Conservation (phyloP, 1,140 invertebrate species). For the Leptoteleia sp. region DNA sequence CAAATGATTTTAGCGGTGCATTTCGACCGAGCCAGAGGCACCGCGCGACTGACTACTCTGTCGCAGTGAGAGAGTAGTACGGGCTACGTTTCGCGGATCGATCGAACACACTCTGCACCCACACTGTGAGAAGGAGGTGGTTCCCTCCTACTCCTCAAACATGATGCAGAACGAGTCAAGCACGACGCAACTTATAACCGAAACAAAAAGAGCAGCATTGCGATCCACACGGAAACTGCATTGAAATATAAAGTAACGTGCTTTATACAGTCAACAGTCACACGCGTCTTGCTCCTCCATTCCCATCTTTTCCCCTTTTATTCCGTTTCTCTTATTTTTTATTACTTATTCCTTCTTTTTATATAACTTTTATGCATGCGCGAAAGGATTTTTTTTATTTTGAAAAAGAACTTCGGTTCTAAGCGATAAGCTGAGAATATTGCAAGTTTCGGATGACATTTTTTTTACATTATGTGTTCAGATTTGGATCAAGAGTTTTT, state of each 20-base stretch:
- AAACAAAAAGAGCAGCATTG: constrained; percentile 61
- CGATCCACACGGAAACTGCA: constrained; percentile 19
- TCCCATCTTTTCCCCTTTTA: too few relatives aligned
- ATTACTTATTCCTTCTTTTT: too few relatives aligned
- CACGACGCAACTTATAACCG: constrained; percentile 52
- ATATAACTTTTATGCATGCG: too few relatives aligned
- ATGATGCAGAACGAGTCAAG: constrained; percentile 58
- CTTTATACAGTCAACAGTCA: constrained; percentile 22
- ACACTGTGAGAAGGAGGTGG: constrained; percentile 39
- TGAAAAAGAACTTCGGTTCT: too few relatives aligned
- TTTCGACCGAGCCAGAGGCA: constrained; percentile 47
- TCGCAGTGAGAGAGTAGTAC: constrained; percentile 75
- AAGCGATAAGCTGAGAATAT: too few relatives aligned
- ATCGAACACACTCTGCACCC: constrained; percentile 76
- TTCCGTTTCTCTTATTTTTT: too few relatives aligned
- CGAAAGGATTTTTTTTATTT: too few relatives aligned
- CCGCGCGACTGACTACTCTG: constrained; percentile 74
- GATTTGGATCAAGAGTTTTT: too few relatives aligned
- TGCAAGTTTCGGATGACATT: too few relatives aligned
- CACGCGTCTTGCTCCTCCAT: too few relatives aligned
- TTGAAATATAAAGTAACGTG: constrained; percentile 15
- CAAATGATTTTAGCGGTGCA: constrained; percentile 44
- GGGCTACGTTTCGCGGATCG: constrained; percentile 74
- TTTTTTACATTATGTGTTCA: too few relatives aligned
- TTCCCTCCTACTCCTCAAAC: constrained; percentile 59